Evolutionary conservation across 2,113 vertebrate species (phyloP), one percentile per base, ranked within the genome.

Genomic region (Heterocephalus glaber): DNA sequence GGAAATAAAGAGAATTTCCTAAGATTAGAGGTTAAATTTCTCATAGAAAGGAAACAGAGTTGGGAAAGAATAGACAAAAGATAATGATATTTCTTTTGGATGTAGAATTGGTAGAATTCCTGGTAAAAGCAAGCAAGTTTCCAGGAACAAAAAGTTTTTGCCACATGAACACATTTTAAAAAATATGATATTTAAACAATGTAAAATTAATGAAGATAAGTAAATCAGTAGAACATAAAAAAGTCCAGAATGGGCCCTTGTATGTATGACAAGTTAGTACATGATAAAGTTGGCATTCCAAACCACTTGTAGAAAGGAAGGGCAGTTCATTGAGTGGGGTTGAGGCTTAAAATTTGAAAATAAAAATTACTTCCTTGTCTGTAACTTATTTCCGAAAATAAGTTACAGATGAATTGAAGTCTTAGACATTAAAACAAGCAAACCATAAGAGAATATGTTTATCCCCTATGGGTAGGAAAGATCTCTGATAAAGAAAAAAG

Each of bases 1-100:
- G 90, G 83, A 95, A 79, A 47, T 87, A 90, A 56, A 38, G 41
- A 24, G 26, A 83, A 66, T 96, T 90, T 92, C 30, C 72, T 94
- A 38, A 60, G 19, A 17, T 56, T 80, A 47, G 58, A 30, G 3
- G 5, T 92, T 95, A 84, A 85, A 26, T 68, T 96, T 96, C 35
- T 86, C 58, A 70, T 88, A 35, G 63, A 41, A 90, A 89, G 33
- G 47, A 14, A 92, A 61, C 7, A 83, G 22, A 94, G 9, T 85
- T 85, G 24, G 13, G 24, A 96, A 86, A 28, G 90, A 85, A 74
- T 13, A 60, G 41, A 38, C 16, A 33, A 87, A 79, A 35, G 3
- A 52, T n/a, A 93, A n/a, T 80, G 11, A n/a, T 19, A 44, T 28
- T 63, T 87, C 52, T 88, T 54, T 33, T 85, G 35, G 16, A 35